Conservation (phyloP, 2,888 invertebrate genomes). For the Caenorhabditis doughertyi region DNA sequence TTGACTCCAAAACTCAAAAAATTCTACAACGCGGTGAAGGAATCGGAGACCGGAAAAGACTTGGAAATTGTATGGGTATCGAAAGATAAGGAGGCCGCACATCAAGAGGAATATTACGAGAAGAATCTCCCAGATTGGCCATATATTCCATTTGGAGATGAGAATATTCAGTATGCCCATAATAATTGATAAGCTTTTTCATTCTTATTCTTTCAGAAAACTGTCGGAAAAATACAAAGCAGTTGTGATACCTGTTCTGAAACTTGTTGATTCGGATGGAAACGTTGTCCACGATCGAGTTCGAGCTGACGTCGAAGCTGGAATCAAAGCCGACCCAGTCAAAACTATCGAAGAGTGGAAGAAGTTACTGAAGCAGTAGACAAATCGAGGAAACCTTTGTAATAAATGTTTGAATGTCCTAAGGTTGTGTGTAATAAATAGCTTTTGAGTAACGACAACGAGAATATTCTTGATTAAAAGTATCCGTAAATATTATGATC, state of each 20-base stretch:
- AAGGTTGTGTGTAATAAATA: too few species aligned
- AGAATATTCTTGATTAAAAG: neutral
- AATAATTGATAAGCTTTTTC: neutral
- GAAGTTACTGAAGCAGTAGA: conserved; percentile 33
- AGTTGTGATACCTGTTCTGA: conserved; percentile 74
- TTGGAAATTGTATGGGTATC: conserved; percentile 79
- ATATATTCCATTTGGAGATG: conserved; percentile 78
- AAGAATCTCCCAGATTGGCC: conserved; percentile 77
- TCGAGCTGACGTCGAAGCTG: conserved; percentile 73
- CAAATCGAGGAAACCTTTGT: too few species aligned
- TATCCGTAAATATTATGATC: neutral
- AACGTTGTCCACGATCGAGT: conserved; percentile 74
- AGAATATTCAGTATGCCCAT: conserved; percentile 70
- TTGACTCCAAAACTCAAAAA: conserved; percentile 79
- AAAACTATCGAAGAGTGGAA: conserved; percentile 60
- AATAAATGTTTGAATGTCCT: too few species aligned
- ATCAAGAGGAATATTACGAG: conserved; percentile 78
- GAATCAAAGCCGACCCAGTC: conserved; percentile 62
- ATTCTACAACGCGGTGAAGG: conserved; percentile 75
- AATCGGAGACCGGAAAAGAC: conserved; percentile 47
- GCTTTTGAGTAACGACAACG: too few species aligned
- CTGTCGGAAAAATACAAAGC: conserved; percentile 75
- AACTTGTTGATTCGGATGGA: conserved; percentile 73
- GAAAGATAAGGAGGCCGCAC: conserved; percentile 74
- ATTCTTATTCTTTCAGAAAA: conserved; percentile 65